Percentiles rank a stretch among this genome's conserved stretches.
Conservation (phyloP, 2,113 vertebrate genomes). For the Oostethus manadensis region DNA sequence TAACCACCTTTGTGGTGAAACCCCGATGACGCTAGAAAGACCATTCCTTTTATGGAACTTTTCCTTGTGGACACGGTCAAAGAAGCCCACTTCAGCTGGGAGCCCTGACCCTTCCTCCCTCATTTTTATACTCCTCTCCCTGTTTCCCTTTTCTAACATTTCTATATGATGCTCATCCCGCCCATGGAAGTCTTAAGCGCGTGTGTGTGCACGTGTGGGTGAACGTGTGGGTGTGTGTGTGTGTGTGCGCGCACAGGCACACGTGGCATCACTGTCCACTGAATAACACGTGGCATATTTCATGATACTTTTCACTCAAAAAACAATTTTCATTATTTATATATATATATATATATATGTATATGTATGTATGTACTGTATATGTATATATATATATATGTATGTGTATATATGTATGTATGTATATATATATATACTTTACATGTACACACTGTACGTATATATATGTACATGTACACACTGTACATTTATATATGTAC, state of each 20-base stretch:
- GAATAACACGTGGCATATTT: background rate
- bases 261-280: background rate
- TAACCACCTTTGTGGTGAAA: conserved; percentile 16
- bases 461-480: too few relatives aligned
- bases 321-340: too few relatives aligned
- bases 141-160: conserved; percentile 62
- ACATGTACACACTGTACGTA: too few relatives aligned
- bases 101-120: conserved; percentile 5
- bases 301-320: too few relatives aligned
- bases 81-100: conserved; percentile 15
- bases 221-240: background rate
- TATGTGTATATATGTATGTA: too few relatives aligned
- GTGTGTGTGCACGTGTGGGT: background rate
- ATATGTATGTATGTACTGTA: too few relatives aligned
- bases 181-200: conserved; percentile 57
- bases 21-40: conserved; percentile 39
- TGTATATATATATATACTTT: too few relatives aligned
- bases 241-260: background rate
- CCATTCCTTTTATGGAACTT: conserved; percentile 29
- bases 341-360: too few relatives aligned
- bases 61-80: conserved; percentile 6
- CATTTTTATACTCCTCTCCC: conserved; percentile 1
- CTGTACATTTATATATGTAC: too few relatives aligned
- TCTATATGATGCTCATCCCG: conserved; percentile 47
- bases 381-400: too few relatives aligned